These are phyloP conservation scores for Trachymyrmex septentrionalis DNA, from an alignment of 1,140 invertebrate genomes.

Conservation along the genomic window DNA sequence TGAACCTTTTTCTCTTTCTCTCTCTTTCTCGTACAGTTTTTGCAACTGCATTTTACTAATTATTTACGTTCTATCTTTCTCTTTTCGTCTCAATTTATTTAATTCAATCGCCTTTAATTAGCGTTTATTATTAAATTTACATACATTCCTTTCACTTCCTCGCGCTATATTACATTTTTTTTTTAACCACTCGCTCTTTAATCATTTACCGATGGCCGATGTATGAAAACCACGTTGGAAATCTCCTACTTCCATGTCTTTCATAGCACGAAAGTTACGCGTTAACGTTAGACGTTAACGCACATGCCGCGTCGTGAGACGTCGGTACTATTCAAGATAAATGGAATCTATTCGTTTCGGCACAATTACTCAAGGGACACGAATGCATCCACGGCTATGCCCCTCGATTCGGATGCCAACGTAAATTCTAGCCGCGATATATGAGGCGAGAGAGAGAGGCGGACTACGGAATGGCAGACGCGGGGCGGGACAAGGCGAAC, in stretches of 20 bases:
- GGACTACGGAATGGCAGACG: background rate
- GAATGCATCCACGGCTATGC: background rate
- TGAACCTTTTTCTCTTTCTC: background rate
- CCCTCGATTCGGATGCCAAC: background rate
- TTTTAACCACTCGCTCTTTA: background rate
- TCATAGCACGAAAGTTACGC: conserved; percentile 55
- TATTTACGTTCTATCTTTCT: background rate
- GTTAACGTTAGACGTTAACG: conserved; percentile 25
- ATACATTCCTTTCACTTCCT: background rate
- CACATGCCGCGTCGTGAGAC: background rate
- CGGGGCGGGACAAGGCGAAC: background rate
- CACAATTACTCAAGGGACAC: conserved; percentile 34
- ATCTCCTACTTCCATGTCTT: conserved; percentile 65
- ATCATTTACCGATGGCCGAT: background rate
- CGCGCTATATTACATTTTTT: background rate
- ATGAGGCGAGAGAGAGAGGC: background rate
- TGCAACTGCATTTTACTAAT: conserved; percentile 32
- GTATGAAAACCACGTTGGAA: background rate
- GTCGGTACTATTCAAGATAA: conserved; percentile 21
- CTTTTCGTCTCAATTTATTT: conserved; percentile 12
- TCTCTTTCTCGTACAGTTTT: background rate
- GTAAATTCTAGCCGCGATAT: conserved; percentile 38
- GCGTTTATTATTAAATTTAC: background rate
- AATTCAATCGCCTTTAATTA: conserved; percentile 13
- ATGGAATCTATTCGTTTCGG: conserved; percentile 32